Evolutionary conservation across 2,888 invertebrate genomes (phyloP).

Genomic region (Lepidonotus clava): DNA sequence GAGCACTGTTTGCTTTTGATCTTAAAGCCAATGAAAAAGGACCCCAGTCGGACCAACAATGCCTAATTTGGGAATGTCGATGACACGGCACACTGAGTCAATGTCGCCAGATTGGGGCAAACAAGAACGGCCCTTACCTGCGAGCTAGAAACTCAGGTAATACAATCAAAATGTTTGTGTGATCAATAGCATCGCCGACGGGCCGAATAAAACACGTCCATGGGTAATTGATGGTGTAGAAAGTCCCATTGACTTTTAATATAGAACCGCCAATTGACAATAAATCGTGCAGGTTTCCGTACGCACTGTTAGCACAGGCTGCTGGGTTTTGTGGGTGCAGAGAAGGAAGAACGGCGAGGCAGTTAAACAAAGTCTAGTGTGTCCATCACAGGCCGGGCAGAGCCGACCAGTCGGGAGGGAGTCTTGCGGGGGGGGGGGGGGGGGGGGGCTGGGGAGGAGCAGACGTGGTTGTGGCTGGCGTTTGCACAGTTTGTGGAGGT

Average conservation of each 20-base stretch:
- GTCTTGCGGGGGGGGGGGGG: background rate
- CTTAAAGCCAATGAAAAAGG: constrained; percentile 17
- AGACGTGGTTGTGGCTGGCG: background rate
- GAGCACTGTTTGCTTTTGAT: background rate
- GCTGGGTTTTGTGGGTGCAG: background rate
- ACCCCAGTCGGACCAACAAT: background rate
- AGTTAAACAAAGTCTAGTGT: background rate
- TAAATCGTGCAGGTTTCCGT: background rate
- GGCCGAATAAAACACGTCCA: background rate
- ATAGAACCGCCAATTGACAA: constrained; percentile 44
- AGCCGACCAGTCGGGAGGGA: background rate
- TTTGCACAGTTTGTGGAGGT: background rate
- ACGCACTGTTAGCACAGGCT: background rate
- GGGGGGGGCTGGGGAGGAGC: background rate
- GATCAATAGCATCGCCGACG: constrained; percentile 2
- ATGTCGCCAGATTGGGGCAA: constrained; percentile 31
- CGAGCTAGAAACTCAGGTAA: background rate
- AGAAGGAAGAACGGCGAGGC: background rate
- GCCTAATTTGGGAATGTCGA: background rate
- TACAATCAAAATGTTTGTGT: constrained; percentile 40
- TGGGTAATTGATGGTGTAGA: constrained; percentile 40
- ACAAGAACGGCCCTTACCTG: constrained; percentile 14
- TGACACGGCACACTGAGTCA: background rate
- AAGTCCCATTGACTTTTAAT: constrained; percentile 49
- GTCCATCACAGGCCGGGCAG: background rate